Evolutionary conservation across 1,140 invertebrate genomes (phyloP).

Genomic region (Drosophila nigromelanica): DNA sequence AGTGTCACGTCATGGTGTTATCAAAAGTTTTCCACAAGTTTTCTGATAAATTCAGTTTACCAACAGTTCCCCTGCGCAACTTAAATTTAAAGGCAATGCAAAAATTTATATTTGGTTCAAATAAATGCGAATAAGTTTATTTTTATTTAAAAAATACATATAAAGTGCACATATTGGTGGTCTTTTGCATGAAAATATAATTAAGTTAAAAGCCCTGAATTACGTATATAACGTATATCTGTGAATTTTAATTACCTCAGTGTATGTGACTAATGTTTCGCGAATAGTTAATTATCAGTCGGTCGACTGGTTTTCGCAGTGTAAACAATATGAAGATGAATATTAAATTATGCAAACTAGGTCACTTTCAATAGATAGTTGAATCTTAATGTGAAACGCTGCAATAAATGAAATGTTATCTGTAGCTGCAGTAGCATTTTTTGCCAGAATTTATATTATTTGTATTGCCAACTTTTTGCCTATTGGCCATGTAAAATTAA

Average conservation of each 20-base stretch:
- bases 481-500: slow-evolving; percentile 51
- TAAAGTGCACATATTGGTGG: no score
- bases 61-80: not conserved
- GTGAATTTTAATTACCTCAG: not conserved
- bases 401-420: not conserved
- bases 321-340: slow-evolving; percentile 1
- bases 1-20: slow-evolving; percentile 2
- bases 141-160: not conserved
- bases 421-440: not conserved
- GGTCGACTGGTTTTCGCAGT: not conserved
- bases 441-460: slow-evolving; percentile 1
- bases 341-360: slow-evolving; percentile 13
- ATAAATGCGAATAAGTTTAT: not conserved
- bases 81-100: slow-evolving; percentile 12
- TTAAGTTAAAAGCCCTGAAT: not conserved
- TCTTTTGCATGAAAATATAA: not conserved
- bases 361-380: slow-evolving; percentile 3
- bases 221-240: not conserved
- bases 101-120: slow-evolving; percentile 3
- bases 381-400: slow-evolving; percentile 4
- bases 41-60: slow-evolving; percentile 25
- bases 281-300: slow-evolving; percentile 21
- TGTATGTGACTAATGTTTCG: not conserved
- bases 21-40: slow-evolving; percentile 26
- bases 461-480: slow-evolving; percentile 7